Evolutionary conservation across 1,140 invertebrate species (phyloP).

Genomic region (Scylla paramamosain): DNA sequence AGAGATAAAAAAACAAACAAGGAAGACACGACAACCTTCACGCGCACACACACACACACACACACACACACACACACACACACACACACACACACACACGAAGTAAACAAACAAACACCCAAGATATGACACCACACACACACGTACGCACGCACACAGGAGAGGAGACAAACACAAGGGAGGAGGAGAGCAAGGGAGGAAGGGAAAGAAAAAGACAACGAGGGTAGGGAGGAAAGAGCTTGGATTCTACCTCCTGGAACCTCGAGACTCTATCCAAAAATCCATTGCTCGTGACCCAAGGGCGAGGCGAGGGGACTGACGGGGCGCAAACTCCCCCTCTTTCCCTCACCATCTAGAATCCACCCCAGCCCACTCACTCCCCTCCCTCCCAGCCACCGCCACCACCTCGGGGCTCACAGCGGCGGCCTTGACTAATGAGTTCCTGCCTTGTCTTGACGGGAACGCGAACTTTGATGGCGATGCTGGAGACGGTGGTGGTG

Average conservation of each 20-base stretch:
- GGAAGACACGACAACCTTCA: too few relatives aligned
- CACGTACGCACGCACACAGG: background rate
- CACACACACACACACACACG: background rate
- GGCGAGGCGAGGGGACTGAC: background rate
- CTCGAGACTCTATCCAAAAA: background rate
- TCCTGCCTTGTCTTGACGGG: background rate
- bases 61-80: background rate
- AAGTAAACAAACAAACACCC: background rate
- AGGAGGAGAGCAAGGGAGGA: too few relatives aligned
- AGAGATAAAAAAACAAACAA: too few relatives aligned
- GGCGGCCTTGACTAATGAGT: conserved; percentile 2
- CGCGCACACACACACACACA: background rate
- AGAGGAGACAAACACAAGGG: too few relatives aligned
- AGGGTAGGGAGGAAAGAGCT: too few relatives aligned
- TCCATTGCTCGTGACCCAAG: background rate
- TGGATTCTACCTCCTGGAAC: background rate
- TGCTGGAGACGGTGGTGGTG: background rate
- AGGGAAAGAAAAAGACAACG: too few relatives aligned
- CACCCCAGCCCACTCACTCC: background rate
- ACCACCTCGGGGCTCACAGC: background rate
- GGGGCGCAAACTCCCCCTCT: background rate
- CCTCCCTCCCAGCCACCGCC: background rate
- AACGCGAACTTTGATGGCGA: background rate
- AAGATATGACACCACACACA: background rate
- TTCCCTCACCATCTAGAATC: background rate